Conservation (phyloP, 2,888 invertebrate species). For the Xestia c-nigrum region DNA sequence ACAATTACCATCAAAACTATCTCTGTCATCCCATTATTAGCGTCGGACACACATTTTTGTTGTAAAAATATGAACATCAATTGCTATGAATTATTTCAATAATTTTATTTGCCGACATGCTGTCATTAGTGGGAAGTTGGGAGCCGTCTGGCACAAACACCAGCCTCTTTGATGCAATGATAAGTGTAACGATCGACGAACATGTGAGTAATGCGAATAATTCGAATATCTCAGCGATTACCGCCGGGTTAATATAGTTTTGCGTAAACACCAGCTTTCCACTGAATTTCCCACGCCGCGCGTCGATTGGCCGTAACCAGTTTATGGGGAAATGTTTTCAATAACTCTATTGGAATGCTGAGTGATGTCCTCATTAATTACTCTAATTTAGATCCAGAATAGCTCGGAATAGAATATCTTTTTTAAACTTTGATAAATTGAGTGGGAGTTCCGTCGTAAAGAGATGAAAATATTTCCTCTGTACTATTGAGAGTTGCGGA, state of each 20-base stretch:
- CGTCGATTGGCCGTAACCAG: conserved; percentile 45
- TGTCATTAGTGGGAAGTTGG: conserved; percentile 15
- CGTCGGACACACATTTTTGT: conserved; percentile 13
- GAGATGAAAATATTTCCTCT: conserved; percentile 34
- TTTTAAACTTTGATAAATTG: conserved; percentile 34
- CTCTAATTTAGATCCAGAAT: conserved; percentile 35
- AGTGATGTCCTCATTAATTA: conserved; percentile 34
- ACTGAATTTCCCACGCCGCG: conserved; percentile 67
- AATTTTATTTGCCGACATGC: conserved; percentile 32
- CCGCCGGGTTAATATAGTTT: conserved; percentile 66
- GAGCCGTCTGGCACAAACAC: conserved; percentile 48
- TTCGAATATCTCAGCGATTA: conserved; percentile 73
- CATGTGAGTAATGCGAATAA: conserved; percentile 69
- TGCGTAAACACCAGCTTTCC: conserved; percentile 69
- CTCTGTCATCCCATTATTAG: conserved; percentile 7
- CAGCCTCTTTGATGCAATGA: conserved; percentile 47
- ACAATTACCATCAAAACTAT: conserved; percentile 7
- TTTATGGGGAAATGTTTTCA: conserved; percentile 60
- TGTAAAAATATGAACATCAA: conserved; percentile 41
- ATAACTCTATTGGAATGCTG: conserved; percentile 39
- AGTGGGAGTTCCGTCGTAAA: conserved; percentile 51
- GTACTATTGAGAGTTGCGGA: conserved; percentile 16
- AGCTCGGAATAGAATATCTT: conserved; percentile 42
- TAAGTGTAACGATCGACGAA: conserved; percentile 55
- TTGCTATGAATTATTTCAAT: conserved; percentile 46